phyloP scores from a whole-genome alignment of 2,888 invertebrate genomes.

The Nematopogon swammerdamellus region DNA sequence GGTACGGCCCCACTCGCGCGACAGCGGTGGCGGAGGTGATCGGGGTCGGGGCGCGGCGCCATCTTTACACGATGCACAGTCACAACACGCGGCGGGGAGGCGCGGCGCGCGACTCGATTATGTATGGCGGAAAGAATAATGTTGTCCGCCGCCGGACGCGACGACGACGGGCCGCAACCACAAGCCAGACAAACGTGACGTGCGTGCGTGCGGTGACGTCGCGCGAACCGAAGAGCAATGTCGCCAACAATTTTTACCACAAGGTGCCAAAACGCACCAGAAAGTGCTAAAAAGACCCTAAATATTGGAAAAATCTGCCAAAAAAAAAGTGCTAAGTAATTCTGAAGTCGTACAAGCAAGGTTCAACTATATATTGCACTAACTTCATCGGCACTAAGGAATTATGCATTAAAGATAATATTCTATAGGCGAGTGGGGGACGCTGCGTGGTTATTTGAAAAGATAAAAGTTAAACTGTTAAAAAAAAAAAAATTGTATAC shows the following conservation, averaged over 20 bases:
- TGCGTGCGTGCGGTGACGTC: not conserved
- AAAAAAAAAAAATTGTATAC: too few species aligned
- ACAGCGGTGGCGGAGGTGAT: too few species aligned
- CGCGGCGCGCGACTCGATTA: constrained; percentile 52
- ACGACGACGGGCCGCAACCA: not conserved
- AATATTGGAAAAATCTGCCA: too few species aligned
- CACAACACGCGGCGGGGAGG: constrained; percentile 30
- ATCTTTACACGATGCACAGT: not conserved
- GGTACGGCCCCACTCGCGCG: not conserved
- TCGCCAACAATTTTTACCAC: not conserved
- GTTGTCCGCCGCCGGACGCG: not conserved
- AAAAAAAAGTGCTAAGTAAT: too few species aligned
- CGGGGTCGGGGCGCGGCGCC: constrained; percentile 30
- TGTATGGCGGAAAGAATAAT: not conserved
- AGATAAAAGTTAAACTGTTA: too few species aligned
- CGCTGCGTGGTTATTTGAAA: too few species aligned
- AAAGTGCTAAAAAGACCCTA: too few species aligned
- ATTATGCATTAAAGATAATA: too few species aligned
- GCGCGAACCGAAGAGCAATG: not conserved
- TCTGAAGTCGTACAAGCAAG: too few species aligned
- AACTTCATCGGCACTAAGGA: too few species aligned
- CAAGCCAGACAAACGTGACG: not conserved
- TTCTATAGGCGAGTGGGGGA: too few species aligned
- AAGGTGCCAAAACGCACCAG: not conserved
- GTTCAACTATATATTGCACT: too few species aligned